Evolutionary conservation across 2,113 vertebrate species (phyloP).

Genomic region (Sminthopsis crassicaudata): DNA sequence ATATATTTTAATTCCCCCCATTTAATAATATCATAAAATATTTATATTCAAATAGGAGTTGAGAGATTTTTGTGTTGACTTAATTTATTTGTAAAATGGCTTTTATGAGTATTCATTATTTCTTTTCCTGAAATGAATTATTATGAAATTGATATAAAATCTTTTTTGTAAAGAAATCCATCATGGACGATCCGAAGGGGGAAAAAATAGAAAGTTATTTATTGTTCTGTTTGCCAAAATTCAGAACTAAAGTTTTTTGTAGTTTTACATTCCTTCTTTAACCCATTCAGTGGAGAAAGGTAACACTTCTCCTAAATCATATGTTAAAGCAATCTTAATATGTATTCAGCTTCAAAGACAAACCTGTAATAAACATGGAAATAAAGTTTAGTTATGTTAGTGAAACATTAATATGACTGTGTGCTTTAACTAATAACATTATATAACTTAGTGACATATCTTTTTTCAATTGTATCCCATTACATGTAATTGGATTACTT

Average conservation of each 20-base stretch:
- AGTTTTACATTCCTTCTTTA: slow-evolving; percentile 87
- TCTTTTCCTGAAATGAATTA: slow-evolving; percentile 80
- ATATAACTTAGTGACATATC: slow-evolving; percentile 23
- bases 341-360: slow-evolving; percentile 84
- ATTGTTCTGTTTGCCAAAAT: slow-evolving; percentile 83
- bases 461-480: slow-evolving; percentile 49
- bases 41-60: slow-evolving; percentile 82
- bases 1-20: slow-evolving; percentile 76
- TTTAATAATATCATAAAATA: slow-evolving; percentile 79
- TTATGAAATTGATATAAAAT: slow-evolving; percentile 69
- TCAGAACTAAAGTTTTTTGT: slow-evolving; percentile 80
- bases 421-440: slow-evolving; percentile 76
- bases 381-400: slow-evolving; percentile 88
- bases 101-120: slow-evolving; percentile 79
- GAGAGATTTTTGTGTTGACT: slow-evolving; percentile 80
- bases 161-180: slow-evolving; percentile 80
- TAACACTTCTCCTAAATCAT: slow-evolving; percentile 82
- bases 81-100: slow-evolving; percentile 82
- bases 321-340: slow-evolving; percentile 83
- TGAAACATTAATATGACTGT: slow-evolving; percentile 83
- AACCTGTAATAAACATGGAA: slow-evolving; percentile 87
- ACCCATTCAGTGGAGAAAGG: slow-evolving; percentile 81
- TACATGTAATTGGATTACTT: slow-evolving; percentile 16
- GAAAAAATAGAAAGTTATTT: slow-evolving; percentile 78
- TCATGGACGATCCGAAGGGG: slow-evolving; percentile 80